A percentile compares a stretch with the other conserved stretches of the same genome.
phyloP scores from a whole-genome alignment of 2,888 invertebrate species.

The Trissoscelio sp. region DNA sequence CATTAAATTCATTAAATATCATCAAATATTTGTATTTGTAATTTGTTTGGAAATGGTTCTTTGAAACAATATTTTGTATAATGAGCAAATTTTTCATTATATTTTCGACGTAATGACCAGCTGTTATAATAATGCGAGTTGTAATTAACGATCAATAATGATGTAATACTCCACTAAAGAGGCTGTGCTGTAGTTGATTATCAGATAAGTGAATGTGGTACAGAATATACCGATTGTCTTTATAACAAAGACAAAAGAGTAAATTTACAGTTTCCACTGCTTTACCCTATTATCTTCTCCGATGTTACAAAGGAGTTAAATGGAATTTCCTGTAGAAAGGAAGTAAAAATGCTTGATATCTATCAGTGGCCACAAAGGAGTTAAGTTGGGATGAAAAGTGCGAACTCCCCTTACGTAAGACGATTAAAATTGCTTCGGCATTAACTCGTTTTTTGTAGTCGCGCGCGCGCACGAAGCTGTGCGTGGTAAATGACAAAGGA shows the following conservation, averaged over 20 bases:
- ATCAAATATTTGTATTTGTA: neutral
- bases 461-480: slow-evolving; percentile 32
- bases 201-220: slow-evolving; percentile 12
- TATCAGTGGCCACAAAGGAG: slow-evolving; percentile 3
- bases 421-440: slow-evolving; percentile 40
- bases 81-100: neutral
- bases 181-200: slow-evolving; percentile 17
- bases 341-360: neutral
- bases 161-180: slow-evolving; percentile 5
- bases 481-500: slow-evolving; percentile 65
- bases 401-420: slow-evolving; percentile 31
- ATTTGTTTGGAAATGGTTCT: neutral
- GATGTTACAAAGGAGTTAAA: no score
- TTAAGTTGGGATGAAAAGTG: slow-evolving; percentile 11
- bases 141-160: slow-evolving; percentile 24
- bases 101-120: neutral
- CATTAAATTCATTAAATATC: no score
- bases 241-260: slow-evolving; percentile 19
- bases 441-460: slow-evolving; percentile 8
- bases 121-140: slow-evolving; percentile 1
- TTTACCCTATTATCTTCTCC: neutral
- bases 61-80: neutral
- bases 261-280: slow-evolving; percentile 21
- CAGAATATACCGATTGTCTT: slow-evolving; percentile 1
- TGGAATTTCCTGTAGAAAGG: no score